These are phyloP conservation scores for Kuschelorhynchus macadamiae DNA, from an alignment of 2,888 invertebrate species.

Conservation along the genomic window DNA sequence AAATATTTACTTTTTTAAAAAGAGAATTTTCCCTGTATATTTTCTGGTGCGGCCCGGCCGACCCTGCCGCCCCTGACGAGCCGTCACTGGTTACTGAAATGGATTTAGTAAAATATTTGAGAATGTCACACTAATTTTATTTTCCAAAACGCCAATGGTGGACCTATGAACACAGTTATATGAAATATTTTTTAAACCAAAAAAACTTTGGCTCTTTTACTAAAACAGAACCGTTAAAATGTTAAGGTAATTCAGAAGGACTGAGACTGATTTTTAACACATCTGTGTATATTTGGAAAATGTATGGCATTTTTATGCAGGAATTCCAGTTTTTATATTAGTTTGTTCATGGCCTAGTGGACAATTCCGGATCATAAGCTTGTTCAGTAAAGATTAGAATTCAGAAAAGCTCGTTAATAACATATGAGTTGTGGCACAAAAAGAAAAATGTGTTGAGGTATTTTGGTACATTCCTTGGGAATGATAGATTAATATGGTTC, in stretches of 20 bases:
- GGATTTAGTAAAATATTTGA: not conserved
- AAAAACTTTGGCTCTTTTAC: too few relatives aligned
- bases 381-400: constrained; percentile 29
- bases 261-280: constrained; percentile 23
- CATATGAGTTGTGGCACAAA: constrained; percentile 32
- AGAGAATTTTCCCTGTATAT: too few relatives aligned
- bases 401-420: constrained; percentile 27
- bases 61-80: too few relatives aligned
- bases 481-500: constrained; percentile 7
- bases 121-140: not conserved
- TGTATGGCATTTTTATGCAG: constrained; percentile 41
- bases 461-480: not conserved
- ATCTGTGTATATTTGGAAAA: constrained; percentile 31
- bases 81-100: too few relatives aligned
- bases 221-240: too few relatives aligned
- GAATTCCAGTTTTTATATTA: constrained; percentile 36
- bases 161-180: too few relatives aligned
- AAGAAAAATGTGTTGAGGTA: constrained; percentile 9
- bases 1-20: too few relatives aligned
- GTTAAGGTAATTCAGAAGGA: not conserved
- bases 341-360: constrained; percentile 10
- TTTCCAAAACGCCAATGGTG: too few relatives aligned
- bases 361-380: constrained; percentile 26
- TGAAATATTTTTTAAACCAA: too few relatives aligned
- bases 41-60: too few relatives aligned